Conservation (phyloP, 2,113 vertebrate species). For the Amphilophus citrinellus region DNA sequence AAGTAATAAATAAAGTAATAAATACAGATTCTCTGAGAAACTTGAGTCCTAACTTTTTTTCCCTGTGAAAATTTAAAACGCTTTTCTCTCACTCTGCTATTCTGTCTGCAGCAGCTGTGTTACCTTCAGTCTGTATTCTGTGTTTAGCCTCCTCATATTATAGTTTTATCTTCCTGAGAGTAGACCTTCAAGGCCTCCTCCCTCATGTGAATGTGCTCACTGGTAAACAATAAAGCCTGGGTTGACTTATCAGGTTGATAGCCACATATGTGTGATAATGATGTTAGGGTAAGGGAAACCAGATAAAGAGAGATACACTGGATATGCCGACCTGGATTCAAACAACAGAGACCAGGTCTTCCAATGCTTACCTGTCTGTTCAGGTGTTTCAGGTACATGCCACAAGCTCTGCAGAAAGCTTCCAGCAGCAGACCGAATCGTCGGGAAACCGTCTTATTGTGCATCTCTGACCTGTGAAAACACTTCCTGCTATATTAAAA, state of each 20-base stretch:
- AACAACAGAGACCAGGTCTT: conserved; percentile 77
- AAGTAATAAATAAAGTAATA: too few relatives aligned
- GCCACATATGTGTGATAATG: neutral
- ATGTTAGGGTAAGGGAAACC: fast-evolving
- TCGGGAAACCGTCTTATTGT: conserved; percentile 96
- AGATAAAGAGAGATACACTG: neutral
- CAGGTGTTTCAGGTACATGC: conserved; percentile 97
- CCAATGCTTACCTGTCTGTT: conserved; percentile 91
- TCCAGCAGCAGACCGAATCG: conserved; percentile 94
- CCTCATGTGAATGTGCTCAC: neutral
- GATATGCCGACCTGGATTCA: neutral
- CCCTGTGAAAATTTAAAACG: too few relatives aligned
- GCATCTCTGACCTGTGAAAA: conserved; percentile 92
- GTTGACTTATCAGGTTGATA: neutral
- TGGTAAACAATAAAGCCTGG: neutral
- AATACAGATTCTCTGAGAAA: too few relatives aligned
- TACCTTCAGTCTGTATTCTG: neutral
- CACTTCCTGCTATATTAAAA: neutral
- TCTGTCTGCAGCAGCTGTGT: neutral
- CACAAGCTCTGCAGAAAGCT: conserved; percentile 94
- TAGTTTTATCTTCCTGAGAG: neutral
- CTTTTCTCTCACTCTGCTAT: neutral
- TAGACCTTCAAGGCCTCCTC: neutral
- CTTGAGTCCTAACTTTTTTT: too few relatives aligned
- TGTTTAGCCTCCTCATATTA: neutral